Base-by-base conservation (phyloP, 1,140 invertebrate species). In the Matsumurasca onukii region DNA sequence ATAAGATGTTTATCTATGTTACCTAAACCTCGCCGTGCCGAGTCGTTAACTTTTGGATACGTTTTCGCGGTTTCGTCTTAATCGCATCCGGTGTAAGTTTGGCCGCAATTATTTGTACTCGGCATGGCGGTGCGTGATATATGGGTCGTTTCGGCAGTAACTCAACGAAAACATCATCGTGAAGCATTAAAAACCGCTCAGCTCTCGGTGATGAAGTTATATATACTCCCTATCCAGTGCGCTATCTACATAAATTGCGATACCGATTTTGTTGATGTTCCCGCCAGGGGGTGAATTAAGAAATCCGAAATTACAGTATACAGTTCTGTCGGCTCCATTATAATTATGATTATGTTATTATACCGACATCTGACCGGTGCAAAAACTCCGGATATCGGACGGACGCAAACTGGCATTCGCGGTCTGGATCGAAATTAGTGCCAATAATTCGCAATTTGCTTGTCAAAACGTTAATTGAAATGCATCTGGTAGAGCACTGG, bases 401-500 rank as follows among this genome's bases (percentile, higher is more conserved):
- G 34, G 34, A n/a, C n/a, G n/a, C n/a, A n/a, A n/a, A n/a, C n/a
- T n/a, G 34, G 17, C 5, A 17, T 17, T 39, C 17, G 3, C 49
- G 24, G 55, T 59, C 55, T 22, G 55, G 15, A 5, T 59, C 55
- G 55, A 59, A 59, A 59, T 59, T 59, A 59, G 22, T 27, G 55
- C 5, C 55, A 27, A 59, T 59, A 59, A 59, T 59, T 59, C 55
- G 55, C 55, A 59, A 59, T 59, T 59, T 59, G 22, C 55, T 59
- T 59, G 55, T 59, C 55, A 59, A 29, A 59, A 2, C 25, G 55
- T 59, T 59, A 59, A 59, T 59, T 59, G 55, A 59, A 59, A 59
- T 27, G 55, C 55, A 27, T 27, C 55, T 59, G 55, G 55, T 59
- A 59, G 55, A 59, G 55, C 55, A 59, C 55, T 24, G 25, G 55